These are phyloP conservation scores for Caenorhabditis inopinata DNA, from an alignment of 1,140 invertebrate genomes.

Conservation along the genomic window DNA sequence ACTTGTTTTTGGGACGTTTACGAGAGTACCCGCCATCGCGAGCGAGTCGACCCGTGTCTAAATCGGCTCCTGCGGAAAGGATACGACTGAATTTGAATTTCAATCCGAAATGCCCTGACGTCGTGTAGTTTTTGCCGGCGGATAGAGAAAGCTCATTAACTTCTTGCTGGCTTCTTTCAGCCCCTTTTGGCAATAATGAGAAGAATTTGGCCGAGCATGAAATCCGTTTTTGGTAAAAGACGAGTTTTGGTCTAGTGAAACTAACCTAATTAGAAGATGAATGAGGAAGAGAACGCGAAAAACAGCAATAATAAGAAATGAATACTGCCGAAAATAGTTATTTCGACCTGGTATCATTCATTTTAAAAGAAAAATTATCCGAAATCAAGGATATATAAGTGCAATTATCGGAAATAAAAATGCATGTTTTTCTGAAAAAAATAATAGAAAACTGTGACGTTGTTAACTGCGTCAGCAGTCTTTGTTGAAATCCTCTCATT, in stretches of 20 bases:
- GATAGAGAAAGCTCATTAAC: background rate
- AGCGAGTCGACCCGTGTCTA: background rate
- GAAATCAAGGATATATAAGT: too few relatives aligned
- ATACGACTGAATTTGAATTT: slow-evolving; percentile 12
- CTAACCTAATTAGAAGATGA: slow-evolving; percentile 1
- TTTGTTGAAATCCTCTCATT: too few relatives aligned
- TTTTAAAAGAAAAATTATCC: too few relatives aligned
- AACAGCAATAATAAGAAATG: background rate
- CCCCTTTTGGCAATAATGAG: too few relatives aligned
- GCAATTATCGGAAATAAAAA: too few relatives aligned
- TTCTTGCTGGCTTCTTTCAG: too few relatives aligned
- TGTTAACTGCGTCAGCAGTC: too few relatives aligned
- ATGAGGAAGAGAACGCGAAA: background rate
- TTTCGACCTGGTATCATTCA: too few relatives aligned
- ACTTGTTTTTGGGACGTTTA: slow-evolving; percentile 32
- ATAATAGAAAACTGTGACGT: too few relatives aligned
- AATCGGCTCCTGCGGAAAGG: background rate
- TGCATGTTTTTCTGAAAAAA: too few relatives aligned
- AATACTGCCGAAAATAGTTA: background rate
- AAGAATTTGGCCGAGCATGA: background rate
- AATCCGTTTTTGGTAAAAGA: background rate
- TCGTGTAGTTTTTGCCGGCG: background rate
- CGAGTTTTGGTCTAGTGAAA: background rate
- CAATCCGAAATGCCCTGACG: background rate
- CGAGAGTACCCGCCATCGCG: slow-evolving; percentile 10